Evolutionary conservation across 2,888 invertebrate genomes (phyloP).

Genomic region (Sesamia inferens): DNA sequence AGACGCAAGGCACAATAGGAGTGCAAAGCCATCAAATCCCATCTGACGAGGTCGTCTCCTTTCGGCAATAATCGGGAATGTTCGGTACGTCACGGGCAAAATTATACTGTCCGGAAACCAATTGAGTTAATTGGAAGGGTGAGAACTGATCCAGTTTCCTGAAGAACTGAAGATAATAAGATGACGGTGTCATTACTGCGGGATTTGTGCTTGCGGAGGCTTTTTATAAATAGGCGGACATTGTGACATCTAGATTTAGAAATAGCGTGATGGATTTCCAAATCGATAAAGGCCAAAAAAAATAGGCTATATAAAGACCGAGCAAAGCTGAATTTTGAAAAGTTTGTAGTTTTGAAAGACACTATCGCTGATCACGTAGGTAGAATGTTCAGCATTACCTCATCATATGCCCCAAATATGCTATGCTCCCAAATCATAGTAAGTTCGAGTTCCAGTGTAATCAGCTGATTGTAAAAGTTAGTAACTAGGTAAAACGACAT

Average conservation of each 20-base stretch:
- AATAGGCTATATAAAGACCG: neutral
- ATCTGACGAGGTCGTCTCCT: slow-evolving; percentile 18
- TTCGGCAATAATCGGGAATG: slow-evolving; percentile 42
- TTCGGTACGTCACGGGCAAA: slow-evolving; percentile 48
- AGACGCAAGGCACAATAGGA: slow-evolving; percentile 1
- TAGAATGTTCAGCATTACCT: neutral
- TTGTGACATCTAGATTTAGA: neutral
- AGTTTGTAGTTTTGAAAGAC: neutral
- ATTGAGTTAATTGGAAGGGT: slow-evolving; percentile 63
- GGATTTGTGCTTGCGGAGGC: neutral
- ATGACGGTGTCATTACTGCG: slow-evolving; percentile 8
- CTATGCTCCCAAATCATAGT: neutral
- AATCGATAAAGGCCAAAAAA: neutral
- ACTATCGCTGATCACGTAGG: neutral
- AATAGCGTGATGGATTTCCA: neutral
- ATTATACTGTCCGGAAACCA: slow-evolving; percentile 52
- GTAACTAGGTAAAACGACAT: neutral
- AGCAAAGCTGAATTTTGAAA: neutral
- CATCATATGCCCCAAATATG: too few relatives aligned
- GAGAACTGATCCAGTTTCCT: slow-evolving; percentile 34
- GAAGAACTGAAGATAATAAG: slow-evolving; percentile 20
- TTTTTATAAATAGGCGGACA: slow-evolving; percentile 5
- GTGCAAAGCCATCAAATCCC: slow-evolving; percentile 6
- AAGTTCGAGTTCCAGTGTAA: neutral
- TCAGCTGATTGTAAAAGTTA: neutral